A percentile compares a stretch with the other conserved stretches of the same genome.
phyloP scores from a whole-genome alignment of 2,888 invertebrate genomes.

The Elgonia sp. region DNA sequence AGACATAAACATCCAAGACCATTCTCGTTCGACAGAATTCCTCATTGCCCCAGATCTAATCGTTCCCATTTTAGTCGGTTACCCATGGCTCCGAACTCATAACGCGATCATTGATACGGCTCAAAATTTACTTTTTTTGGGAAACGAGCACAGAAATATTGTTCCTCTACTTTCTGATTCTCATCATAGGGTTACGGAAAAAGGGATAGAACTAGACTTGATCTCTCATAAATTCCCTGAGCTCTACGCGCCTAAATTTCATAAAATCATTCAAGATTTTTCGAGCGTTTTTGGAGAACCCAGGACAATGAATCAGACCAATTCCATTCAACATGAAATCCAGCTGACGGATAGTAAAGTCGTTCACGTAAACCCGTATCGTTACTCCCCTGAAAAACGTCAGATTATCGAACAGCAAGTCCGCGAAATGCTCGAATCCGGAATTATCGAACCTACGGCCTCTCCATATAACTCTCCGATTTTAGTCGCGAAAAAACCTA shows the following conservation, averaged over 20 bases:
- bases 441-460: constrained; percentile 68
- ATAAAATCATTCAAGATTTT: background rate
- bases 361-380: background rate
- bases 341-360: background rate
- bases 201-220: background rate
- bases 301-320: background rate
- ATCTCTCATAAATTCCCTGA: background rate
- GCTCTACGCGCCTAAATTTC: background rate
- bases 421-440: constrained; percentile 71
- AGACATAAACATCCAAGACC: no score
- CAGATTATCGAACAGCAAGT: constrained; percentile 22
- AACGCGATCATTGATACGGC: no score
- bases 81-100: no score
- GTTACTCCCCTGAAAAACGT: constrained; percentile 13
- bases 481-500: constrained; percentile 61
- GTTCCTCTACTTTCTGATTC: no score
- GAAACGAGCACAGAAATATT: no score
- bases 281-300: background rate
- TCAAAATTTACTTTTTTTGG: no score
- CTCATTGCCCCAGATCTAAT: no score
- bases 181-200: no score
- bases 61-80: no score
- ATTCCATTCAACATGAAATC: background rate
- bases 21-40: no score
- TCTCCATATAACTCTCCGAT: constrained; percentile 70